A percentile compares a stretch with the other conserved stretches of the same genome.
phyloP scores from a whole-genome alignment of 2,113 vertebrate species.

The Aspiorhynchus laticeps region DNA sequence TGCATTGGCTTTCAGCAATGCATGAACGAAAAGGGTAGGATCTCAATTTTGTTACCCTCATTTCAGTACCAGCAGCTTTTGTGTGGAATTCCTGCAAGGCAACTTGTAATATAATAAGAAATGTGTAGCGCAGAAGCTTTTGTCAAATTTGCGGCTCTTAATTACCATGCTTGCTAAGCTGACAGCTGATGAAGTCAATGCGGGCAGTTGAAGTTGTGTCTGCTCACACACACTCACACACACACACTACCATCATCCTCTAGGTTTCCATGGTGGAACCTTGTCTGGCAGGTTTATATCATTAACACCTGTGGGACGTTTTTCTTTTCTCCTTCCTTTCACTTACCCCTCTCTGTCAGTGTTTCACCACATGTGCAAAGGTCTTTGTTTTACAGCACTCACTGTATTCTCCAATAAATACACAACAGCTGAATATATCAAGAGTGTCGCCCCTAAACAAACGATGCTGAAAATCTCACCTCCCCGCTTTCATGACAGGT shows the following conservation, averaged over 20 bases:
- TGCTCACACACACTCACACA: constrained; percentile 49
- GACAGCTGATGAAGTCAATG: constrained; percentile 66
- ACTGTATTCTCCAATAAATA: constrained; percentile 30
- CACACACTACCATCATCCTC: constrained; percentile 53
- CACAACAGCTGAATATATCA: constrained; percentile 54
- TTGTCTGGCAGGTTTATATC: constrained; percentile 54
- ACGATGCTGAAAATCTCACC: constrained; percentile 45
- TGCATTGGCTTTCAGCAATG: constrained; percentile 63
- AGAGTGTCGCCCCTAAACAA: constrained; percentile 52
- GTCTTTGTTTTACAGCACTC: constrained; percentile 26
- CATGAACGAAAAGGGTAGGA: constrained; percentile 68
- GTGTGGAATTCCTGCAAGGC: constrained; percentile 68
- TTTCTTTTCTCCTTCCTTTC: constrained; percentile 55
- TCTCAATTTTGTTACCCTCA: constrained; percentile 66
- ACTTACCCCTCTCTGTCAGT: not conserved
- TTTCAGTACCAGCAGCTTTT: constrained; percentile 52
- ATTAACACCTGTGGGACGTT: constrained; percentile 63
- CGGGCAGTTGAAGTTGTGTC: constrained; percentile 51
- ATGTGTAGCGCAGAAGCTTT: constrained; percentile 73
- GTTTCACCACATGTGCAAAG: constrained; percentile 33
- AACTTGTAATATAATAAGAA: constrained; percentile 81
- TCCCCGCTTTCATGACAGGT: constrained; percentile 38
- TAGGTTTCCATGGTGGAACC: constrained; percentile 52
- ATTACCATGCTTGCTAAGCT: constrained; percentile 71
- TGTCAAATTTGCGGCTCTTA: constrained; percentile 75